Conservation (phyloP, 2,888 invertebrate genomes). For the Ornithoptera priamus region DNA sequence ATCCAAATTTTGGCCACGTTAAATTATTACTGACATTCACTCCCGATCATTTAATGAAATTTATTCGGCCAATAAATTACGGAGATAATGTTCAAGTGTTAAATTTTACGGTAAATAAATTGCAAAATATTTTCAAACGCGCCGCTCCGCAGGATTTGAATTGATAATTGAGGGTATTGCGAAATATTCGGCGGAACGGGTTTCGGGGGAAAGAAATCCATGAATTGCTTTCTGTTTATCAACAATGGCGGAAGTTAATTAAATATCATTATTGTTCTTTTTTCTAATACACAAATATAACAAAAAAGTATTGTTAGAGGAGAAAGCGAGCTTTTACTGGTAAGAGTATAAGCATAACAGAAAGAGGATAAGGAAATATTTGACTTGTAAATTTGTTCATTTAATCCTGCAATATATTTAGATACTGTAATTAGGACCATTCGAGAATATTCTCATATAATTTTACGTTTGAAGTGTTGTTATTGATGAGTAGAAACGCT, state of each 20-base stretch:
- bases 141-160: constrained; percentile 17
- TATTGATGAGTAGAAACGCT: constrained; percentile 9
- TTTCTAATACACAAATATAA: too few species aligned
- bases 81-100: constrained; percentile 44
- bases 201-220: background rate
- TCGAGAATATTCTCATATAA: constrained; percentile 1
- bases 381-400: too few species aligned
- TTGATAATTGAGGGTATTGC: constrained; percentile 6
- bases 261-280: too few species aligned
- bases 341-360: too few species aligned
- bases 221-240: too few species aligned
- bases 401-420: too few species aligned
- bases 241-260: too few species aligned
- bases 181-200: background rate
- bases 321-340: too few species aligned
- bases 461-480: constrained; percentile 4
- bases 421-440: too few species aligned
- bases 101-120: constrained; percentile 45
- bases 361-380: too few species aligned
- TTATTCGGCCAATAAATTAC: constrained; percentile 49
- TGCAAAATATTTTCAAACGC: constrained; percentile 26
- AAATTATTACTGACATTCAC: constrained; percentile 31
- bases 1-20: constrained; percentile 29
- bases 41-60: constrained; percentile 44
- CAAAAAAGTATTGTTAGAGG: too few species aligned